Percentiles rank a stretch among this genome's conserved stretches.
phyloP scores from a whole-genome alignment of 2,113 vertebrate genomes.

The Rhinoptilus africanus region DNA sequence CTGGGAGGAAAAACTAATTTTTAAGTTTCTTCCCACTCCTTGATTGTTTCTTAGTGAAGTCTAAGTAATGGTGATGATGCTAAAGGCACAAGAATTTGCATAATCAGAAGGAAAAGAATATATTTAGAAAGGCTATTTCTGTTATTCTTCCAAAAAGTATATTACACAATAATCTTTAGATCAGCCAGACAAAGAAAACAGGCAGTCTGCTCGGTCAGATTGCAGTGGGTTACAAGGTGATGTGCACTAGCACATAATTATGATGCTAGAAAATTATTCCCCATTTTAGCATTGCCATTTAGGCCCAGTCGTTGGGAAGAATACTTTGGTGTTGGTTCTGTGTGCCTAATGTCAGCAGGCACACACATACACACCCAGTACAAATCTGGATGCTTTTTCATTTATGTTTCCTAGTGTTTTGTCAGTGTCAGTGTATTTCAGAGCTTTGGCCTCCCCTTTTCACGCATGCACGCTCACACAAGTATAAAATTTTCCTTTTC shows the following conservation, averaged over 20 bases:
- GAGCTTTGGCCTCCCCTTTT: background rate
- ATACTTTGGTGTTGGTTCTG: background rate
- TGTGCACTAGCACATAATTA: background rate
- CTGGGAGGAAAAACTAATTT: background rate
- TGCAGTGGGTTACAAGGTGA: background rate
- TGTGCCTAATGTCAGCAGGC: background rate
- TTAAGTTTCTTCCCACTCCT: background rate
- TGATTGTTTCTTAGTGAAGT: background rate
- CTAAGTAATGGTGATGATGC: background rate
- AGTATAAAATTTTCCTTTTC: background rate
- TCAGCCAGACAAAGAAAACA: background rate
- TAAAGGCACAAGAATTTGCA: background rate
- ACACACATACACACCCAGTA: accelerated
- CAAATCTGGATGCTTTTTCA: background rate
- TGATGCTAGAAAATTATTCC: background rate
- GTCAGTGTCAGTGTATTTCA: background rate
- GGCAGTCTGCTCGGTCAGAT: background rate
- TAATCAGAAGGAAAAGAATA: background rate
- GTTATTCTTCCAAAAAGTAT: background rate
- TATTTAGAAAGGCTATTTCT: constrained; percentile 1
- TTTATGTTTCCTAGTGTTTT: background rate
- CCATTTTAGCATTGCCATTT: background rate
- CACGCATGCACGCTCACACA: background rate
- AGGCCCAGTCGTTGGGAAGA: background rate
- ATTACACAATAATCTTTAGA: background rate